A percentile compares a stretch with the other conserved stretches of the same genome.
phyloP scores from a whole-genome alignment of 2,113 vertebrate genomes.

The Synchiropus splendidus region DNA sequence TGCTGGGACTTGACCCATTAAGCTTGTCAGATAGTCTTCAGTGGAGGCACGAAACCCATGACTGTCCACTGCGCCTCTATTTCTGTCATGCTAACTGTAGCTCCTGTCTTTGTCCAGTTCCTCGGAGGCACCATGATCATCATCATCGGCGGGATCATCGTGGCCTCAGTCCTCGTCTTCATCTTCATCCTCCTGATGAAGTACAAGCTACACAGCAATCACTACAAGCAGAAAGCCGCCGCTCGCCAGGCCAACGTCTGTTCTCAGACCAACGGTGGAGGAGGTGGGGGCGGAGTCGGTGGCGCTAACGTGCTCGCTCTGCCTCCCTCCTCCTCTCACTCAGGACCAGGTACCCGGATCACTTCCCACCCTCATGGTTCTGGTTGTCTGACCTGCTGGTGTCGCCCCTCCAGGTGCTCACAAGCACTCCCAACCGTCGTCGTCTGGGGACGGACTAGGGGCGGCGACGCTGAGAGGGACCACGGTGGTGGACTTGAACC shows the following conservation, averaged over 20 bases:
- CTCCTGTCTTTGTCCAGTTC: too few relatives aligned
- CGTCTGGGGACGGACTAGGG: conserved; percentile 40
- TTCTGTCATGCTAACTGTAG: too few relatives aligned
- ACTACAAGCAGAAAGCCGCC: conserved; percentile 68
- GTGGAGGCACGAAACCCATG: too few relatives aligned
- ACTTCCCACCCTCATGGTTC: conserved; percentile 1
- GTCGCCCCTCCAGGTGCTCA: conserved; percentile 22
- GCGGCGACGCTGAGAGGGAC: conserved; percentile 58
- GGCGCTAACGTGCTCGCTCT: conserved; percentile 30
- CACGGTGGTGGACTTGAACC: conserved; percentile 69
- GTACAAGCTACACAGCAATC: conserved; percentile 76
- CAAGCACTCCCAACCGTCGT: conserved; percentile 37
- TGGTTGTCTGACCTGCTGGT: background rate
- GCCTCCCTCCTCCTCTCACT: conserved; percentile 46
- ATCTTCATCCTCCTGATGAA: conserved; percentile 81
- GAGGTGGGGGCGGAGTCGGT: conserved; percentile 25
- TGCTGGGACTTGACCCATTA: too few relatives aligned
- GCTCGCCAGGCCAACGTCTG: conserved; percentile 69
- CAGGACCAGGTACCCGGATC: conserved; percentile 28
- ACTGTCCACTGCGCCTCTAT: too few relatives aligned
- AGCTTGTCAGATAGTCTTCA: too few relatives aligned
- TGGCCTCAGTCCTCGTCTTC: conserved; percentile 76
- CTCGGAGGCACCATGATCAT: conserved; percentile 80
- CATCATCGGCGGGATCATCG: conserved; percentile 77
- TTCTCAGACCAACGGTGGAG: conserved; percentile 63